phyloP scores from a whole-genome alignment of 2,888 invertebrate species.

The Geophilus truncorum region DNA sequence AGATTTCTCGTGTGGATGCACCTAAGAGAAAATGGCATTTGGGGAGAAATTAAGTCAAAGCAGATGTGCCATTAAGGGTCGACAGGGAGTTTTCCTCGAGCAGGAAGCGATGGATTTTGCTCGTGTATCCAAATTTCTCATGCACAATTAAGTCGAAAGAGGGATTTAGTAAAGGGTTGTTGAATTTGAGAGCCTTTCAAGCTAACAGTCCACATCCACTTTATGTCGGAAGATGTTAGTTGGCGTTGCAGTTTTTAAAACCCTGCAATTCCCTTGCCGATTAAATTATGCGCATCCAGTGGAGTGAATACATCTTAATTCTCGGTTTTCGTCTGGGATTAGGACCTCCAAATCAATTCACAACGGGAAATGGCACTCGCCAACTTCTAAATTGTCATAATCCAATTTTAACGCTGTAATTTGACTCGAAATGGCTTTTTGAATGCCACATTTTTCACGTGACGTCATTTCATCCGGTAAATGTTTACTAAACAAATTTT shows the following conservation, averaged over 20 bases:
- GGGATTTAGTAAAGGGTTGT: conserved; percentile 17
- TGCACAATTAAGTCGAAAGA: conserved; percentile 7
- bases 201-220: conserved; percentile 18
- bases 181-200: conserved; percentile 23
- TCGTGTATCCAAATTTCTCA: conserved; percentile 23
- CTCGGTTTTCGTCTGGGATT: neutral
- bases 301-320: neutral
- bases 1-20: conserved; percentile 25
- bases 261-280: neutral
- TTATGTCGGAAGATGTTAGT: neutral
- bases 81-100: conserved; percentile 7
- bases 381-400: neutral
- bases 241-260: neutral
- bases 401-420: neutral
- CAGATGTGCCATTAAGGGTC: conserved; percentile 27
- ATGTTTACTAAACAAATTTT: no score
- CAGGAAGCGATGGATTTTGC: conserved; percentile 25
- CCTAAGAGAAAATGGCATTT: conserved; percentile 17
- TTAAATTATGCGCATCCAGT: neutral
- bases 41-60: conserved; percentile 15
- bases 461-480: no score
- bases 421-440: neutral
- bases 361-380: neutral
- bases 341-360: neutral
- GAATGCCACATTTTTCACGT: no score